These are phyloP conservation scores for Melolontha melolontha DNA, from an alignment of 2,888 invertebrate species.

Conservation along the genomic window DNA sequence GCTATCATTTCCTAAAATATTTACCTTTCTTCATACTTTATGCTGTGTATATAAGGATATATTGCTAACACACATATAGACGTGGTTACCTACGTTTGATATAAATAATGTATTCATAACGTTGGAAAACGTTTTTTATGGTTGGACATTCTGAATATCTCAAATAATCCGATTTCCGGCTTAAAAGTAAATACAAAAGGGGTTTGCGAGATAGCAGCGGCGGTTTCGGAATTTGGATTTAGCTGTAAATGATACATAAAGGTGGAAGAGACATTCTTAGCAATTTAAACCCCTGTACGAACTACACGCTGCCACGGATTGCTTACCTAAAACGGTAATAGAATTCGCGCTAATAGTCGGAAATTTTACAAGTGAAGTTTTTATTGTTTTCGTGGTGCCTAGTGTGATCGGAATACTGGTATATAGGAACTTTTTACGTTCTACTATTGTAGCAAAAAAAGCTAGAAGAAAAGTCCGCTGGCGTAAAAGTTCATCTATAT, in stretches of 20 bases:
- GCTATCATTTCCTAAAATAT: too few species aligned
- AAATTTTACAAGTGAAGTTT: conserved; percentile 3
- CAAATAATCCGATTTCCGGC: conserved; percentile 52
- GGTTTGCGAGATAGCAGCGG: conserved; percentile 48
- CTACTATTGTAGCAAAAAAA: too few species aligned
- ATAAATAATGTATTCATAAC: too few species aligned
- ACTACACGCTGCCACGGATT: neutral
- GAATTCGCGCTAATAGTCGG: conserved; percentile 15
- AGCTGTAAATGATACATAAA: conserved; percentile 52
- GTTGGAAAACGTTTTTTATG: conserved; percentile 34
- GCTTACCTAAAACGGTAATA: conserved; percentile 13
- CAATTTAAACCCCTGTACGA: too few species aligned
- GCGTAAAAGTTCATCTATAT: too few species aligned
- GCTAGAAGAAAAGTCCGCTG: too few species aligned
- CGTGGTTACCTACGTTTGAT: too few species aligned
- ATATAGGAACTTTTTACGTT: too few species aligned
- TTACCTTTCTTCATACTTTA: too few species aligned
- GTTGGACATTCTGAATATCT: conserved; percentile 50
- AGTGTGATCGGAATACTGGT: neutral
- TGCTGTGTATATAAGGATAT: too few species aligned
- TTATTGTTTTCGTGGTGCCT: conserved; percentile 2
- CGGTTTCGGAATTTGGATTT: conserved; percentile 50
- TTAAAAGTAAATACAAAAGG: conserved; percentile 54
- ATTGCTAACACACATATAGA: too few species aligned
- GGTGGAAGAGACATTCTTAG: conserved; percentile 24